A percentile compares a stretch with the other conserved stretches of the same genome.
Evolutionary conservation across 1,140 invertebrate species (phyloP).

Genomic region (Macrobrachium nipponense): DNA sequence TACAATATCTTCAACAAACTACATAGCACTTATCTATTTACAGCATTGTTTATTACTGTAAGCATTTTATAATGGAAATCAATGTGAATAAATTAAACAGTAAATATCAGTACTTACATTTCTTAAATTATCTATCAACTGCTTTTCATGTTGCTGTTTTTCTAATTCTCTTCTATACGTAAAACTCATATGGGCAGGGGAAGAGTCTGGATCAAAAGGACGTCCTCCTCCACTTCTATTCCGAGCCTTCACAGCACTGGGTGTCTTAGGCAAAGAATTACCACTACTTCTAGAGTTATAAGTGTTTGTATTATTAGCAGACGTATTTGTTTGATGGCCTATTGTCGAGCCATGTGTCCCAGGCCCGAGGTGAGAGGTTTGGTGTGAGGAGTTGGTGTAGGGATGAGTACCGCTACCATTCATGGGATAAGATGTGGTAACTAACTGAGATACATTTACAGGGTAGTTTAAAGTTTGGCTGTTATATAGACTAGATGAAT

Average conservation of each 20-base stretch:
- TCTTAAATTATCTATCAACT: conserved; percentile 85
- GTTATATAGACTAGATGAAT: conserved; percentile 53
- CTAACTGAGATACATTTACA: conserved; percentile 9
- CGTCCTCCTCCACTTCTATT: conserved; percentile 56
- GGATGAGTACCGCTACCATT: conserved; percentile 21
- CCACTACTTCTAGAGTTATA: conserved; percentile 7
- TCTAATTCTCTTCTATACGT: conserved; percentile 93
- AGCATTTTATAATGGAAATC: not conserved
- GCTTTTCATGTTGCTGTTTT: conserved; percentile 86
- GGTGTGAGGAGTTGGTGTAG: conserved; percentile 9
- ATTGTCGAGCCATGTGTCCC: not conserved
- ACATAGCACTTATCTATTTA: too few relatives aligned
- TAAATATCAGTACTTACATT: conserved; percentile 74
- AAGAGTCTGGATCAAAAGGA: conserved; percentile 78
- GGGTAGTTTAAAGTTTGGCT: conserved; percentile 31
- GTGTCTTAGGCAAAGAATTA: conserved; percentile 36
- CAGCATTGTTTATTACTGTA: too few relatives aligned
- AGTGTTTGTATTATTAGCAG: too few relatives aligned
- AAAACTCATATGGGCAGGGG: conserved; percentile 84
- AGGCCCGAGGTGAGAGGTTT: not conserved
- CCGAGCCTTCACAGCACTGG: conserved; percentile 38
- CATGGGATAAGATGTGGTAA: not conserved
- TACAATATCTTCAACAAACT: too few relatives aligned
- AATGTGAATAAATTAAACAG: too few relatives aligned
- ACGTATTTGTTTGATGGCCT: not conserved